These are phyloP conservation scores for Catocala fraxini DNA, from an alignment of 2,888 invertebrate species.

Conservation along the genomic window DNA sequence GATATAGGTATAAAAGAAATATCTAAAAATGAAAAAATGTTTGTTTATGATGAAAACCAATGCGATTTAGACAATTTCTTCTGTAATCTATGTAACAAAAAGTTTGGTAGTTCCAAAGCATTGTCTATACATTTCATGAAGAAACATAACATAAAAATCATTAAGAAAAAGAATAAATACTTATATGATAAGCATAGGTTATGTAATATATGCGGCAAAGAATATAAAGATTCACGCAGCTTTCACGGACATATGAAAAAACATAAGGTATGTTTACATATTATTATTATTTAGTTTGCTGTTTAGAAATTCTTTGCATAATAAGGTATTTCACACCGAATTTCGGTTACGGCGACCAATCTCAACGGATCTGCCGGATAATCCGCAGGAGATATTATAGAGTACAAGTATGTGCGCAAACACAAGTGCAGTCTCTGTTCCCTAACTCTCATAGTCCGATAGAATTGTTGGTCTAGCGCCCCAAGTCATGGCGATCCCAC, in stretches of 20 bases:
- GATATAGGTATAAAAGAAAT: not conserved
- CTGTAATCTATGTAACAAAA: slow-evolving; percentile 69
- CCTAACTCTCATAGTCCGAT: too few relatives aligned
- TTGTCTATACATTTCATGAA: slow-evolving; percentile 64
- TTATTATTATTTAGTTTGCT: not conserved
- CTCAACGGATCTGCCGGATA: too few relatives aligned
- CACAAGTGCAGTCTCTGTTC: too few relatives aligned
- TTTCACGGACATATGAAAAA: slow-evolving; percentile 59
- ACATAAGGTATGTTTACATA: slow-evolving; percentile 55
- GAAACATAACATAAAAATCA: slow-evolving; percentile 57
- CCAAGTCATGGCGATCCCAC: too few relatives aligned
- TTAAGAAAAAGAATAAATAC: slow-evolving; percentile 39
- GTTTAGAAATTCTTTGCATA: too few relatives aligned
- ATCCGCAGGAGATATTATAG: too few relatives aligned
- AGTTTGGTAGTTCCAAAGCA: slow-evolving; percentile 50
- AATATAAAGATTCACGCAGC: slow-evolving; percentile 35
- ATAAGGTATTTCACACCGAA: too few relatives aligned
- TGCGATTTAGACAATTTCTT: slow-evolving; percentile 61
- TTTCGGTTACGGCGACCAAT: too few relatives aligned
- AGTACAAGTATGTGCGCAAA: too few relatives aligned
- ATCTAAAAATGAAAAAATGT: not conserved
- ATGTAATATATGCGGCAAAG: slow-evolving; percentile 64
- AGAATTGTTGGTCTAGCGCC: too few relatives aligned
- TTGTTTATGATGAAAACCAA: slow-evolving; percentile 18
- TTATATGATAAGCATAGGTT: slow-evolving; percentile 31